Conservation (phyloP, 2,888 invertebrate species). For the Pseudococcus jackbeardsleyi region DNA sequence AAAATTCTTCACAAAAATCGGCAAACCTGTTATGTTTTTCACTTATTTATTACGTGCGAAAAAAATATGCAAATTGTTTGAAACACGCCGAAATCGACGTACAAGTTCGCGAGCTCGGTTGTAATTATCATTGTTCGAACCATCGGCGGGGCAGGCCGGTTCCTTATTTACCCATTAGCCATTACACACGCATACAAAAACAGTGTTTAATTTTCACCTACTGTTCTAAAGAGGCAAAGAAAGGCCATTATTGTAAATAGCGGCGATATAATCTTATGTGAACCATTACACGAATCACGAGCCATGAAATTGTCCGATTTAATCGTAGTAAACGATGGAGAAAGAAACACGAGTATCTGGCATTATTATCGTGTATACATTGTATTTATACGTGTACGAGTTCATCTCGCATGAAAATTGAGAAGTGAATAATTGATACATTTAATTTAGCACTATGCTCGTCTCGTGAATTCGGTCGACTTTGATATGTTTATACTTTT, state of each 20-base stretch:
- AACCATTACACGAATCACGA: conserved; percentile 31
- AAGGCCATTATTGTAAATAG: conserved; percentile 6
- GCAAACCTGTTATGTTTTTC: no score
- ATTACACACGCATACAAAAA: conserved; percentile 8
- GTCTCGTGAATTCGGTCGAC: neutral
- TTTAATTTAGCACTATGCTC: conserved; percentile 28
- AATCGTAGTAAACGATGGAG: conserved; percentile 17
- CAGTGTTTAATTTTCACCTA: conserved; percentile 30
- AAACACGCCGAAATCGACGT: no score
- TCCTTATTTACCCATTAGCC: no score
- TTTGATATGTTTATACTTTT: neutral
- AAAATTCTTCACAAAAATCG: no score
- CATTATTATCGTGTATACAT: neutral
- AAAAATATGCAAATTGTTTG: no score
- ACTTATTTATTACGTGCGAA: no score
- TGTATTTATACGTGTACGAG: neutral
- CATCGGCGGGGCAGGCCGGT: no score
- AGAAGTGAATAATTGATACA: conserved; percentile 22
- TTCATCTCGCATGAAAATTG: neutral
- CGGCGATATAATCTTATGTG: conserved; percentile 21
- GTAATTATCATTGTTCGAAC: no score
- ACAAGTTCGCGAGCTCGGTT: no score
- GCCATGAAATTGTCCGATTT: conserved; percentile 42
- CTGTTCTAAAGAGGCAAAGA: neutral
- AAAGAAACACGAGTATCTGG: neutral